These are phyloP conservation scores for Gallinago media DNA, from an alignment of 2,113 vertebrate genomes.

Conservation along the genomic window DNA sequence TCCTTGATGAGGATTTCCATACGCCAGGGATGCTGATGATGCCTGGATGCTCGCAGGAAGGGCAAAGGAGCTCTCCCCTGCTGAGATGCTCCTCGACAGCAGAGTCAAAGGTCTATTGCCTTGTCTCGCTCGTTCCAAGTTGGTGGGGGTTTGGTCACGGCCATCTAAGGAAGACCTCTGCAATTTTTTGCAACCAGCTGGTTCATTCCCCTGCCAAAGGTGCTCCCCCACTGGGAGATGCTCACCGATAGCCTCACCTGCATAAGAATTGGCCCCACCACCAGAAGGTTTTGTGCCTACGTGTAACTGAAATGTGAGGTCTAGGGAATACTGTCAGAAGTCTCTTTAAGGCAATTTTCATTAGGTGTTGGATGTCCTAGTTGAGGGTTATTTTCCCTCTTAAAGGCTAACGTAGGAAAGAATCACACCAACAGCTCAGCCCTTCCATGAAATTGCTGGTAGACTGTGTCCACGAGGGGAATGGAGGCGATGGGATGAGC, in stretches of 20 bases:
- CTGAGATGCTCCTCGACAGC: background rate
- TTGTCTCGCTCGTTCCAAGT: background rate
- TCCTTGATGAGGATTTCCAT: slow-evolving; percentile 18
- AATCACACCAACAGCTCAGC: slow-evolving; percentile 9
- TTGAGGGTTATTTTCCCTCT: slow-evolving; percentile 7
- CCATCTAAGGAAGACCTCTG: background rate
- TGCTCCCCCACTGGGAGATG: background rate
- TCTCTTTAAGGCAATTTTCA: slow-evolving; percentile 28
- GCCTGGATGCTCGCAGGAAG: background rate
- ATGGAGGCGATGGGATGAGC: background rate
- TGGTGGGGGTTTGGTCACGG: background rate
- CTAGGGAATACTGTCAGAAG: background rate
- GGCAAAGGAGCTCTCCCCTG: background rate
- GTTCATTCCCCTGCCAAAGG: background rate
- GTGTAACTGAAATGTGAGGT: background rate
- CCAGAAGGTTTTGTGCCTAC: background rate
- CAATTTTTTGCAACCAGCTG: background rate
- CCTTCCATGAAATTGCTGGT: background rate
- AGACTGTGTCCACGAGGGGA: background rate
- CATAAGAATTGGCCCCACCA: background rate
- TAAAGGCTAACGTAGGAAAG: background rate
- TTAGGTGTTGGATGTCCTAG: slow-evolving; percentile 38
- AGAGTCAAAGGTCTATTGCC: background rate
- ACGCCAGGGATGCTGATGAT: background rate
- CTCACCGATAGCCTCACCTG: background rate